Conservation (phyloP, 2,888 invertebrate genomes). For the Melieria crassipennis region DNA sequence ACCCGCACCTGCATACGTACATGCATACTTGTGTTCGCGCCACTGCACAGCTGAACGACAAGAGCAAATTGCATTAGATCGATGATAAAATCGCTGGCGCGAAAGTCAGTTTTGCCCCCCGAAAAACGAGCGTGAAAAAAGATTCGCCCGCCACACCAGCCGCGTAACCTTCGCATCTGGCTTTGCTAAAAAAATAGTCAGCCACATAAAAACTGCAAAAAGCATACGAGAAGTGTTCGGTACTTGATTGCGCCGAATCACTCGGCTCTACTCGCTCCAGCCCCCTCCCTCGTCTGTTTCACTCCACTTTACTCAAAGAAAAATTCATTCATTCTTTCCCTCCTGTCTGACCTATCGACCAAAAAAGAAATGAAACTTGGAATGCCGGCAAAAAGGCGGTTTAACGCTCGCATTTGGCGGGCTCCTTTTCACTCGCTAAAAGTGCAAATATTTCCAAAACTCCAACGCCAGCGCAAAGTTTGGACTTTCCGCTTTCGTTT, state of each 20-base stretch:
- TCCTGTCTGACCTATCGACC: too few species aligned
- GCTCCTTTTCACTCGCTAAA: conserved; percentile 4
- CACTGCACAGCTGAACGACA: too few species aligned
- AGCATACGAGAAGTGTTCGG: too few species aligned
- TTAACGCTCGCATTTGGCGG: conserved; percentile 10
- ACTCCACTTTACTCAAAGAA: too few species aligned
- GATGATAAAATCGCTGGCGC: conserved; percentile 5
- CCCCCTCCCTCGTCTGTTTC: too few species aligned
- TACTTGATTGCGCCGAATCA: too few species aligned
- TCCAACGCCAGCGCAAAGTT: conserved; percentile 42
- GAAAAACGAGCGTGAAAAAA: conserved; percentile 10
- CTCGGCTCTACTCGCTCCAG: too few species aligned
- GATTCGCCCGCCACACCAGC: not conserved
- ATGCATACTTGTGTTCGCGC: not conserved
- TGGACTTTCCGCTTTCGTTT: conserved; percentile 23
- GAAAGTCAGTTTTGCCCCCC: conserved; percentile 21
- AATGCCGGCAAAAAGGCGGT: conserved; percentile 1
- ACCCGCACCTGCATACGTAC: not conserved
- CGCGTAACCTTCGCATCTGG: not conserved
- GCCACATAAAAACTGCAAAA: too few species aligned
- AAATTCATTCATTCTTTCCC: too few species aligned
- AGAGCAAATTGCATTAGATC: too few species aligned
- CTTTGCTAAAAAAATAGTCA: not conserved
- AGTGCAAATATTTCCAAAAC: conserved; percentile 31
- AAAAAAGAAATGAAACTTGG: not conserved